Conservation (phyloP, 2,113 vertebrate species). For the Boulengeromyrus knoepffleri region DNA sequence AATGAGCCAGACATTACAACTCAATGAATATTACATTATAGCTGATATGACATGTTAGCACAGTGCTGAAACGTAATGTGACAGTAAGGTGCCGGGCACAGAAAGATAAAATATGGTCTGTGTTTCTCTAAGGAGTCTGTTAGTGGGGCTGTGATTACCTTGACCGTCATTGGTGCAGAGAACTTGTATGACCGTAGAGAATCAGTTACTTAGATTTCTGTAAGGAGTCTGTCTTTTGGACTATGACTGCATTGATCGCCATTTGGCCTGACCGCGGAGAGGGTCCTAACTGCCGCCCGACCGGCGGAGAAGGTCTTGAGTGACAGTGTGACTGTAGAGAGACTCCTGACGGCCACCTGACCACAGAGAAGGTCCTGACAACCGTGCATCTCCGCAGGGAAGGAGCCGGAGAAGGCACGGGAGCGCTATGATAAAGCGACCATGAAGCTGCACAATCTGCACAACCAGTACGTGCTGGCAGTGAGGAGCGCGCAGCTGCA, state of each 20-base stretch:
- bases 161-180: neutral
- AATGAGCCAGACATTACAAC: neutral
- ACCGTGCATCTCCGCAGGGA: slow-evolving; percentile 51
- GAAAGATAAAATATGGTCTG: neutral
- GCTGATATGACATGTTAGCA: neutral
- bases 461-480: slow-evolving; percentile 92
- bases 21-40: neutral
- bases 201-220: neutral
- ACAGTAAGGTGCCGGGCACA: rapidly evolving
- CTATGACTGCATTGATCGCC: neutral
- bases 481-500: slow-evolving; percentile 84
- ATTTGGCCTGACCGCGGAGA: neutral
- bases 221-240: neutral
- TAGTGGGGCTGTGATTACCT: neutral
- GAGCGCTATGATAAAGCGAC: slow-evolving; percentile 94
- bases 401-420: slow-evolving; percentile 83
- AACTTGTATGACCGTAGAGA: neutral
- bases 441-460: slow-evolving; percentile 86
- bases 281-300: neutral
- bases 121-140: neutral
- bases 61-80: neutral
- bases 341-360: neutral
- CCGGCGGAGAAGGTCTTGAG: neutral
- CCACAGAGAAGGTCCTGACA: neutral
- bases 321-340: neutral